Evolutionary conservation across 2,888 invertebrate species (phyloP), one percentile per base, ranked within the genome.

Genomic region (Gasteruption jaculator): DNA sequence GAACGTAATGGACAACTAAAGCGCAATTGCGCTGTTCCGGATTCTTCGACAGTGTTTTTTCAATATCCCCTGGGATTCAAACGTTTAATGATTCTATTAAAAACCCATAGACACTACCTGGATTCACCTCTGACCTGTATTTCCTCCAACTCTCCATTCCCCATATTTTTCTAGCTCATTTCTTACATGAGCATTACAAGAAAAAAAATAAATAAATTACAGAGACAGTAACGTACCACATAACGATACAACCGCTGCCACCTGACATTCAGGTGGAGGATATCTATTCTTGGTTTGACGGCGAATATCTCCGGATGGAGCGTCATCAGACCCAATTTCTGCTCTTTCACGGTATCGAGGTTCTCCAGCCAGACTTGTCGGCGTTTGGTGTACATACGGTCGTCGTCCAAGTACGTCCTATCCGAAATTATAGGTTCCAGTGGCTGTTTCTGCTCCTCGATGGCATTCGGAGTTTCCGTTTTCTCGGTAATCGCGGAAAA

Each of bases 221-320:
- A n/a, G n/a, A n/a, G n/a, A n/a, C n/a, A n/a, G n/a, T 33, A 38
- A 74, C 77, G 71, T 71, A 80, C 81, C 45, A 96, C 87, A 74
- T 75, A 83, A 65, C 83, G 79, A 68, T 91, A 94, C 50, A 82
- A 76, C 49, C 58, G 73, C 67, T 96, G 95, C 95, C 96, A 96
- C 36, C 74, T 71, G 16, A 91, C 73, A 75, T 97, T 97, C 50
- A 82, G 77, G 50, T 88, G 85, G 38, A 97, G 82, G 8, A 94
- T 71, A 68, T 96, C 95, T 24, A 93, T 78, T 38, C 94, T 78
- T 1, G 95, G 95, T 56, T 81, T 79, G 0, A 79, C 74, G 1
- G 84, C 91, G 71, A 89, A 96, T 6, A 96, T 75, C 47, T 83
- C 80, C 0, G 97, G 95, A 74, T 99, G 95, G 25, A 99, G 73